Evolutionary conservation across 2,888 invertebrate species (phyloP).

Genomic region (Julus scandinavius): DNA sequence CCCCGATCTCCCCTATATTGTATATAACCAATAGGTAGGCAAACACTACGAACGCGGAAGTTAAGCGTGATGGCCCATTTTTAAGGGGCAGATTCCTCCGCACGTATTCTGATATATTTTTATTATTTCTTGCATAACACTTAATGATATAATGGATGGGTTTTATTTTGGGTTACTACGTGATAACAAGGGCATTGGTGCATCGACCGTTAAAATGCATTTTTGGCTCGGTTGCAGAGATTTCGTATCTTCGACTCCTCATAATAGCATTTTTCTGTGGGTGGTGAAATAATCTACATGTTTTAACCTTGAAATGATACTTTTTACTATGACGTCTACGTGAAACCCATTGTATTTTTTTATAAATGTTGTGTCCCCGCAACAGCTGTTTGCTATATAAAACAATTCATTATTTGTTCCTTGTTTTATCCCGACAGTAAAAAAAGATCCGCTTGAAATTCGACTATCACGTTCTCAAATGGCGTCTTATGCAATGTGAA

Average conservation of each 20-base stretch:
- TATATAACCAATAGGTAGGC: not conserved
- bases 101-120: not conserved
- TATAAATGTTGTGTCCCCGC: not conserved
- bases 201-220: not conserved
- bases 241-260: not conserved
- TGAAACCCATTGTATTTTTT: not conserved
- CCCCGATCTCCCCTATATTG: too few species aligned
- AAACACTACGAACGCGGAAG: not conserved
- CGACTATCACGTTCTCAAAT: not conserved
- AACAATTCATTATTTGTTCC: not conserved
- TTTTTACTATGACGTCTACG: not conserved
- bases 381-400: not conserved
- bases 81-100: not conserved
- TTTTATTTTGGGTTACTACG: not conserved
- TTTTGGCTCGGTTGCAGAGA: not conserved
- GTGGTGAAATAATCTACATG: not conserved
- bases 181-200: not conserved
- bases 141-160: not conserved
- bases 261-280: constrained; percentile 46
- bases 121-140: constrained; percentile 15
- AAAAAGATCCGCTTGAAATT: not conserved
- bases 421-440: not conserved
- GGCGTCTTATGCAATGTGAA: not conserved
- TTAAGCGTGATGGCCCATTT: not conserved
- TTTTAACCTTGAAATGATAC: constrained; percentile 10